phyloP scores from a whole-genome alignment of 2,797 vertebrate species.

The Limnodromus scolopaceus region DNA sequence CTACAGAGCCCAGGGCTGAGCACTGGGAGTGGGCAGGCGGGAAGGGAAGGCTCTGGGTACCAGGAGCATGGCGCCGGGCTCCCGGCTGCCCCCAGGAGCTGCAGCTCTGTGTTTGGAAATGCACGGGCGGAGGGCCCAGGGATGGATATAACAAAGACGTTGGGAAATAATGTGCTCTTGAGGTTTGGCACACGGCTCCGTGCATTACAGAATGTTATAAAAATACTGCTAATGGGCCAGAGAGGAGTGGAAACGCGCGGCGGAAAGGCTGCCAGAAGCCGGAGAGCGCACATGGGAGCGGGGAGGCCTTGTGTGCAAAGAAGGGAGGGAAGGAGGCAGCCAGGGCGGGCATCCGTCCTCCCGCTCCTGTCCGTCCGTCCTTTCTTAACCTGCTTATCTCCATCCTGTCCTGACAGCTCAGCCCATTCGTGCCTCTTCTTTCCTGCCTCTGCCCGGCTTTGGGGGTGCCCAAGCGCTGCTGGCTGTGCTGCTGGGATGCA shows the following conservation, averaged over 20 bases:
- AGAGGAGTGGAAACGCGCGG: slow-evolving; percentile 38
- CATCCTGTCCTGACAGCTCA: rapidly evolving
- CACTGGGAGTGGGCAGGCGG: neutral
- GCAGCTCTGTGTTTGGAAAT: neutral
- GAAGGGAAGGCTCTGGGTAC: neutral
- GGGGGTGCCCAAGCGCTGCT: rapidly evolving
- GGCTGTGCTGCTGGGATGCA: neutral
- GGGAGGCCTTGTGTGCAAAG: slow-evolving; percentile 51
- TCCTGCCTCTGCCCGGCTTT: neutral
- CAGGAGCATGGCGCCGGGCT: neutral
- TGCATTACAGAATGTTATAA: slow-evolving; percentile 70
- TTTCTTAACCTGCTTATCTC: neutral
- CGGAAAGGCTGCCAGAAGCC: slow-evolving; percentile 51
- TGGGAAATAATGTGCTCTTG: slow-evolving; percentile 68
- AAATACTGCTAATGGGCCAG: slow-evolving; percentile 65
- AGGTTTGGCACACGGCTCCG: slow-evolving; percentile 60
- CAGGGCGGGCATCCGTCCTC: neutral
- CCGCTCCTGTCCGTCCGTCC: rapidly evolving
- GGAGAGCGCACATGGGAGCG: neutral
- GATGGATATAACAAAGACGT: slow-evolving; percentile 47
- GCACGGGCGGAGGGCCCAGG: neutral
- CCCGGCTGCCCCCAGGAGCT: neutral
- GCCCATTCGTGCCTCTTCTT: neutral
- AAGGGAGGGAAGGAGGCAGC: slow-evolving; percentile 30
- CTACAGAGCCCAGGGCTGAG: neutral